These are phyloP conservation scores for Acanthisitta chloris DNA, from an alignment of 2,113 vertebrate species.

Conservation along the genomic window DNA sequence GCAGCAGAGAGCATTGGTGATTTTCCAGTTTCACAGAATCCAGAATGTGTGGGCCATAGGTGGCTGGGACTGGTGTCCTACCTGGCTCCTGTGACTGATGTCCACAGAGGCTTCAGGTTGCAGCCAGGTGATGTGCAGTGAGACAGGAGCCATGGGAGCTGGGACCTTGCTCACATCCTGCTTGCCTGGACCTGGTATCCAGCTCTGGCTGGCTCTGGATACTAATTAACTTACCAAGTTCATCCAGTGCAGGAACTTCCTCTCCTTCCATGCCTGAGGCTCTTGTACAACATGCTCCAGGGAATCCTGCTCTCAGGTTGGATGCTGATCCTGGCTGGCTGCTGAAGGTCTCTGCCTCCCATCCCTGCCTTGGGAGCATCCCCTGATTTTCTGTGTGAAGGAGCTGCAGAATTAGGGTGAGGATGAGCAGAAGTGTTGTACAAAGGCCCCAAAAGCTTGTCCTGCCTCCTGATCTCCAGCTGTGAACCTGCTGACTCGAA, in stretches of 20 bases:
- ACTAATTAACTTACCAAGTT: neutral
- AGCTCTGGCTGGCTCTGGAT: neutral
- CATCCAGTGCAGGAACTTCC: neutral
- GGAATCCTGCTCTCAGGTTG: neutral
- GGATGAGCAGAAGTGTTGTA: neutral
- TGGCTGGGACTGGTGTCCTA: neutral
- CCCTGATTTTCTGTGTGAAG: neutral
- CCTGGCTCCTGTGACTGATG: neutral
- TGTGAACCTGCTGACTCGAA: neutral
- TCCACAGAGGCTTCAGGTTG: neutral
- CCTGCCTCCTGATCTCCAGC: neutral
- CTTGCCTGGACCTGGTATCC: neutral
- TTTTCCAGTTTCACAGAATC: neutral
- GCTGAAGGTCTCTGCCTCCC: neutral
- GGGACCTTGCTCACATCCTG: neutral
- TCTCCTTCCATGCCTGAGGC: neutral
- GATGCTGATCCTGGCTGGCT: neutral
- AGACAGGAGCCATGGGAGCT: neutral
- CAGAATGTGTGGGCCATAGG: neutral
- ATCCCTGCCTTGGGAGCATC: neutral
- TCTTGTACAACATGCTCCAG: neutral
- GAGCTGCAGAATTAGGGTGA: neutral
- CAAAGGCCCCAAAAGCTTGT: neutral
- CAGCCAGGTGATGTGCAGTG: neutral
- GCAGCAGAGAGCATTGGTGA: neutral